Base-by-base conservation (phyloP, 53 echinoderm and acorn worm species). In the Echinarachnius parma region DNA sequence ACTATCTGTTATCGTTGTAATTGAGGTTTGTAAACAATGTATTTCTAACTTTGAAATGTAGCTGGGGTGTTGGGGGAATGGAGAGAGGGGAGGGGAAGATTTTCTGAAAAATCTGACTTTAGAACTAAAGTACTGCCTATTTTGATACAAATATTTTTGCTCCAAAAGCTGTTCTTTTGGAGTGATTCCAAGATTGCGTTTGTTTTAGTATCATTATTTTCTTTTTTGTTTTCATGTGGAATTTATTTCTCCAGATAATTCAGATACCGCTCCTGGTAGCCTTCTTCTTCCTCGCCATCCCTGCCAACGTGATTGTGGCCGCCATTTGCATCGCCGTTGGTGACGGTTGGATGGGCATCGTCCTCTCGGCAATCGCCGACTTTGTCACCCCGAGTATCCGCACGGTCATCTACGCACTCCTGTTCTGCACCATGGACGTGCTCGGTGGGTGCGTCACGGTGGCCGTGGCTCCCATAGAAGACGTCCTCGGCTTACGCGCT, bases 311-410 rank as follows among this genome's bases (percentile, higher is more conserved):
- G 21, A 69, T 69, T 9, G 21, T 53, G 0, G 52, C 31, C 34
- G 33, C 23, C 23, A 10, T 53, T 0, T 29, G 31, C 3, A 69
- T 53, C 2, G 20, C 5, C 26, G 8, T 64, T 0, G 62, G 63
- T 11, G 78, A 78, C 9, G 63, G 62, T 4, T 78, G 78, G 78
- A 27, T 22, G 37, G 78, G 78, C 13, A 64, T 78, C 26, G 78
- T 63, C 22, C 64, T 78, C 11, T 53, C 78, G 1, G 78, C 53
- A 25, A 37, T 78, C 0, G 64, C 64, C 0, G 78, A 78, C 22
- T 49, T 78, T 33, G 52, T 53, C 27, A 30, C 78, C 16, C 34
- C 32, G 7, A 13, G 34, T 4, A 34, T 35, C 34, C 21, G 50
- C 4, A 78, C 78, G 2, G 50, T 64, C 9, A 21, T 50, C 20